These are phyloP conservation scores for Microtus ochrogaster DNA, from an alignment of 2,113 vertebrate species.

Conservation along the genomic window DNA sequence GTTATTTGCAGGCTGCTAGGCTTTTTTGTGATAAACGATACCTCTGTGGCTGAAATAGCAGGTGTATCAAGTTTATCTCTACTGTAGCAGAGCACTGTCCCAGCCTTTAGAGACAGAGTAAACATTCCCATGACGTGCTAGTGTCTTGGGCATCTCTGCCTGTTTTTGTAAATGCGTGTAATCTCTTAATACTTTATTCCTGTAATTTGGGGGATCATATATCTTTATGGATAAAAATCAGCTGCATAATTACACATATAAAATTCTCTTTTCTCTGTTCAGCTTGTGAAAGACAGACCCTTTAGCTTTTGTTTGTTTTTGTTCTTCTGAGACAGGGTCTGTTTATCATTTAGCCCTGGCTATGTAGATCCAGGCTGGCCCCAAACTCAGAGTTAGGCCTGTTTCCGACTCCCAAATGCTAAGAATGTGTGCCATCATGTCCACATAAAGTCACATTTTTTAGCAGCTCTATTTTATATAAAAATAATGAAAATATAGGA, in stretches of 20 bases:
- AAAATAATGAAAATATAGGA: not conserved
- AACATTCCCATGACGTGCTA: not conserved
- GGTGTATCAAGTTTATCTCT: not conserved
- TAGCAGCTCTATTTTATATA: not conserved
- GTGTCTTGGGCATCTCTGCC: not conserved
- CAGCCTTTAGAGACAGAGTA: not conserved
- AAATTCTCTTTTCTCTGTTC: not conserved
- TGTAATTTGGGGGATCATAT: not conserved
- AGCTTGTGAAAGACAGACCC: constrained; percentile 36
- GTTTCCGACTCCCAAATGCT: not conserved
- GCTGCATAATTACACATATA: not conserved
- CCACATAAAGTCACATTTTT: not conserved
- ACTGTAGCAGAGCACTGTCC: not conserved
- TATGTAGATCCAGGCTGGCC: not conserved
- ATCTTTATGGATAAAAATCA: not conserved
- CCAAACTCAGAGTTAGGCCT: not conserved
- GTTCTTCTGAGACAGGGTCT: not conserved
- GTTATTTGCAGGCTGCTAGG: constrained; percentile 10
- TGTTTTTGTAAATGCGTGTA: constrained; percentile 5
- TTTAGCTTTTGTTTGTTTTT: not conserved
- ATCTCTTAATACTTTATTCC: not conserved
- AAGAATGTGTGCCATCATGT: not conserved
- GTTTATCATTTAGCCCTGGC: not conserved
- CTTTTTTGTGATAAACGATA: constrained; percentile 41
- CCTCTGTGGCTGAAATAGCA: not conserved